Evolutionary conservation across 1,140 invertebrate species (phyloP), one percentile per base, ranked within the genome.

Genomic region (Zaprionus inermis): DNA sequence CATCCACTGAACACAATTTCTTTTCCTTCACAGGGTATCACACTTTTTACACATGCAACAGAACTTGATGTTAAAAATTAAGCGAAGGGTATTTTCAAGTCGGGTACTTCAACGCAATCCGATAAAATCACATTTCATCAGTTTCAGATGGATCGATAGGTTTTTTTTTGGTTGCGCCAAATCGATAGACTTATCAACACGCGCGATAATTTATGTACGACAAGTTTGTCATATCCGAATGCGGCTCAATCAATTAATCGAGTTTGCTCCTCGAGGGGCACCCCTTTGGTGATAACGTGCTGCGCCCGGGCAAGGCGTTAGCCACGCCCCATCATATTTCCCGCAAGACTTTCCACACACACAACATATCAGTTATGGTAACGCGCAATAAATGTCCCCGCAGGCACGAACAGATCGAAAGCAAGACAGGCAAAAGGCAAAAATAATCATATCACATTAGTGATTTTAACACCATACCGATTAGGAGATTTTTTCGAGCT

Each of bases 231-330:
- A 30, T 56, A 30, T 9, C 68, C 52, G 55, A 30, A 64, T n/a
- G 16, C 10, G 36, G 24, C 20, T 46, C 51, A 56, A 65, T 70
- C 36, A 34, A 32, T 61, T 34, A 60, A 63, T 55, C 14, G n/a
- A 20, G 12, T 72, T 51, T 16, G 16, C 14, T 2, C n/a, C 38
- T 69, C 63, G 1, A 7, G 68, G 56, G 73, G 24, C 58, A n/a
- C n/a, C n/a, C n/a, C n/a, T n/a, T 75, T 55, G 30, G 64, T 58
- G 12, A 34, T 4, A 70, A 61, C 16, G 32, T 36, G 14, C 14
- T n/a, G 12, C 57, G 58, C 71, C 56, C 49, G 34, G 32, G 41
- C 16, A 10, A 46, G 16, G 41, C 41, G 41, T 11, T 18, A 20
- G 44, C 44, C 44, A 49, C 44, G 44, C 44, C 4, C 1, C 38